Conservation (phyloP, 2,888 invertebrate species). For the Polyploca ridens region DNA sequence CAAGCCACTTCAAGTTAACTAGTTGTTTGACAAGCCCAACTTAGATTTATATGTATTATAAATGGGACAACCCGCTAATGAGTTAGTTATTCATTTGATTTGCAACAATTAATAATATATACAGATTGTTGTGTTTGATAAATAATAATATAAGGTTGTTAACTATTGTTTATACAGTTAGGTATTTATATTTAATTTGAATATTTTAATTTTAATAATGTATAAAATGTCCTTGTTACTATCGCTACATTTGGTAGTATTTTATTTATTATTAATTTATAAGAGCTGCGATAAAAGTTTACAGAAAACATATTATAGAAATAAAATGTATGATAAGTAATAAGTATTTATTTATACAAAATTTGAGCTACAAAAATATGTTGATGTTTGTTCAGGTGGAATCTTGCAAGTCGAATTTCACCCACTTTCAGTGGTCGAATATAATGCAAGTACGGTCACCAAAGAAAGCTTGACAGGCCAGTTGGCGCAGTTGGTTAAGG, state of each 20-base stretch:
- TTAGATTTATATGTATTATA: conserved; percentile 14
- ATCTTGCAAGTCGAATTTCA: too few relatives aligned
- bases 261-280: too few relatives aligned
- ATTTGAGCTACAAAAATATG: too few relatives aligned
- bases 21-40: conserved; percentile 19
- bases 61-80: conserved; percentile 39
- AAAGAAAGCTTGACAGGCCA: too few relatives aligned
- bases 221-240: background rate
- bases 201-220: conserved; percentile 1
- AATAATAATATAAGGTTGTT: background rate
- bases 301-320: too few relatives aligned
- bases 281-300: too few relatives aligned
- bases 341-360: too few relatives aligned
- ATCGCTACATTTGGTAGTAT: background rate
- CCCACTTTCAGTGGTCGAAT: too few relatives aligned
- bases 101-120: conserved; percentile 42
- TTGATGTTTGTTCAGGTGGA: too few relatives aligned
- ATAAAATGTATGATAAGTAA: too few relatives aligned
- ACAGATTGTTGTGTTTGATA: background rate
- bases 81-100: conserved; percentile 39
- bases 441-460: too few relatives aligned
- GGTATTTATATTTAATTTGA: background rate
- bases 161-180: background rate
- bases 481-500: too few relatives aligned
- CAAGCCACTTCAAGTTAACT: conserved; percentile 27